Evolutionary conservation across 2,888 invertebrate species (phyloP), one percentile per base, ranked within the genome.

Genomic region (Nemotelus nigrinus): DNA sequence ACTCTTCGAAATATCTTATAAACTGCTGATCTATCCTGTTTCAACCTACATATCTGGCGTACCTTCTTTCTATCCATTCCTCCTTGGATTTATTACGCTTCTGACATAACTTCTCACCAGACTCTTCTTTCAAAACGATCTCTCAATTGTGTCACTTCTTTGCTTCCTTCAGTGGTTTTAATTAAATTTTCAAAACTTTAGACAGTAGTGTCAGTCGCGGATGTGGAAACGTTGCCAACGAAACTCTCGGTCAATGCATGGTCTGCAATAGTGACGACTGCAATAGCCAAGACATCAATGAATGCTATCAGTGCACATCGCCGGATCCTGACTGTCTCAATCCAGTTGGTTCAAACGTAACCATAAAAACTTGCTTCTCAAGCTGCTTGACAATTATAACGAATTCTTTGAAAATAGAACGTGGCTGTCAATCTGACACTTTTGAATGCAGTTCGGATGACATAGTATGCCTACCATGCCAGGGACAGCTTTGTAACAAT

Each of bases 271-370:
- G 74, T 39, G 76, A 41, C 3, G 81, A 78, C 6, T 85, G 85
- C 77, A 85, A 85, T 71, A 68, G 48, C 1, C 65, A 78, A 3
- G 79, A 82, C 3, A 82, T 85, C 3, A 82, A 81, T 0, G 82
- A 84, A 10, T 85, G 85, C 79, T 85, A 84, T 80, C 81, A 82
- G 47, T 85, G 85, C 80, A 81, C 25, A 25, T 25, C 25, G 25
- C 25, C 1, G 25, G 25, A 25, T 25, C 25, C 25, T 25, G 25
- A 25, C 25, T 25, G 25, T 25, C 25, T 25, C 25, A 25, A 25
- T 25, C 25, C 25, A 25, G 25, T 81, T 48, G 8, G 50, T 50
- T 8, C 5, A 7, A 60, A 60, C 7, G 41, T 4, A n/a, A 7
- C 39, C 7, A 82, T 80, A 44, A 82, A 84, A 0, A 83, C 77